A percentile compares a stretch with the other conserved stretches of the same genome.
These are phyloP conservation scores for Meteorus colon DNA, from an alignment of 2,888 invertebrate genomes.

Conservation along the genomic window DNA sequence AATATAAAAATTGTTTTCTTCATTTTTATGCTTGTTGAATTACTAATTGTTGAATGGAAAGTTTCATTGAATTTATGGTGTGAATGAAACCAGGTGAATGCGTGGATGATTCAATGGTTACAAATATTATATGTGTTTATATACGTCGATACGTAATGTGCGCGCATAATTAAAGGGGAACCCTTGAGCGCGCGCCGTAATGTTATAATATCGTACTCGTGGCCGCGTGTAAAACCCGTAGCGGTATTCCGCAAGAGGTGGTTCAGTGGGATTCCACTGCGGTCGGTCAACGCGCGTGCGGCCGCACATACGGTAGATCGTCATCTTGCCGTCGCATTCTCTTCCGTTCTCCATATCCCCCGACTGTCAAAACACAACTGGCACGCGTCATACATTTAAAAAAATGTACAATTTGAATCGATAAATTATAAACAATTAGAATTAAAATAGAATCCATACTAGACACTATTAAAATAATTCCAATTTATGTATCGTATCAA, in stretches of 20 bases:
- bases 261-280: constrained; percentile 63
- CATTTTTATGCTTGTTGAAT: background rate
- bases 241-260: constrained; percentile 63
- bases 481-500: too few relatives aligned
- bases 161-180: constrained; percentile 62
- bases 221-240: constrained; percentile 54
- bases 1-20: background rate
- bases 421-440: constrained; percentile 16
- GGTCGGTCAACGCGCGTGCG: constrained; percentile 56
- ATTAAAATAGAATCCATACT: too few relatives aligned
- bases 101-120: constrained; percentile 14
- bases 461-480: too few relatives aligned
- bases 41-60: background rate
- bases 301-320: constrained; percentile 35
- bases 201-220: constrained; percentile 51
- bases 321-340: constrained; percentile 28
- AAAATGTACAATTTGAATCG: constrained; percentile 7
- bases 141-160: constrained; percentile 49
- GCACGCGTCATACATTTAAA: constrained; percentile 31
- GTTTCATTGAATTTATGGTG: background rate
- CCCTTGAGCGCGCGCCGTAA: constrained; percentile 35
- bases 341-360: constrained; percentile 20
- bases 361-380: constrained; percentile 35
- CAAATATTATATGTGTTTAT: constrained; percentile 20
- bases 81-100: constrained; percentile 34